These are phyloP conservation scores for Emberiza fucata DNA, from an alignment of 2,113 vertebrate genomes.

Conservation along the genomic window DNA sequence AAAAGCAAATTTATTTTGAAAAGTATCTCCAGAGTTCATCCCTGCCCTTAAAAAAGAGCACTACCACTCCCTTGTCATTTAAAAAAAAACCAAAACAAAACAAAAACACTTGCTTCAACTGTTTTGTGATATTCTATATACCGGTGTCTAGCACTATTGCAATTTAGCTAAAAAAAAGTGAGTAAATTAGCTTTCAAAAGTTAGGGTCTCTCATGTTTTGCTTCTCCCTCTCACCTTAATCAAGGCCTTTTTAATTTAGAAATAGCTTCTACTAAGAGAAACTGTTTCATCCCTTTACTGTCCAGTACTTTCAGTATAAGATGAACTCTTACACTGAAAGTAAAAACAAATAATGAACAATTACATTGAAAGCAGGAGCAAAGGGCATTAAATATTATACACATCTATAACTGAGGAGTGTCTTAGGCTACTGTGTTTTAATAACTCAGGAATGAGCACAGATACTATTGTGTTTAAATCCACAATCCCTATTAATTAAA, in stretches of 20 bases:
- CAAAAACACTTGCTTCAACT: neutral
- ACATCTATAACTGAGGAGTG: neutral
- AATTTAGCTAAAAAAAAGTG: neutral
- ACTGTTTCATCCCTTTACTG: neutral
- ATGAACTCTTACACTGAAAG: neutral
- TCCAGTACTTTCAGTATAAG: no score
- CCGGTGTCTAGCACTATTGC: neutral
- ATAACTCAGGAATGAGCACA: neutral
- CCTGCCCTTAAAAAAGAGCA: neutral
- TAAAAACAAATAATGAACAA: neutral
- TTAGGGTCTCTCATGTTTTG: accelerated
- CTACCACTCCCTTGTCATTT: neutral
- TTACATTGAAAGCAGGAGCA: neutral
- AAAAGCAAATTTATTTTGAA: neutral
- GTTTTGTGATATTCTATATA: neutral
- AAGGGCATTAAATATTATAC: neutral
- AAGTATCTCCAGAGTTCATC: neutral
- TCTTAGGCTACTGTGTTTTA: neutral
- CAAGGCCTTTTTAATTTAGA: neutral
- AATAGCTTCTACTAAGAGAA: neutral
- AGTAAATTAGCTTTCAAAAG: neutral
- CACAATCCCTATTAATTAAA: neutral
- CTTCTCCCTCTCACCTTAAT: neutral
- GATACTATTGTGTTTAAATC: neutral
- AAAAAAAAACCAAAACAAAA: neutral